A percentile compares a stretch with the other conserved stretches of the same genome.
Evolutionary conservation across 1,140 invertebrate species (phyloP).

Genomic region (Myzus persicae): DNA sequence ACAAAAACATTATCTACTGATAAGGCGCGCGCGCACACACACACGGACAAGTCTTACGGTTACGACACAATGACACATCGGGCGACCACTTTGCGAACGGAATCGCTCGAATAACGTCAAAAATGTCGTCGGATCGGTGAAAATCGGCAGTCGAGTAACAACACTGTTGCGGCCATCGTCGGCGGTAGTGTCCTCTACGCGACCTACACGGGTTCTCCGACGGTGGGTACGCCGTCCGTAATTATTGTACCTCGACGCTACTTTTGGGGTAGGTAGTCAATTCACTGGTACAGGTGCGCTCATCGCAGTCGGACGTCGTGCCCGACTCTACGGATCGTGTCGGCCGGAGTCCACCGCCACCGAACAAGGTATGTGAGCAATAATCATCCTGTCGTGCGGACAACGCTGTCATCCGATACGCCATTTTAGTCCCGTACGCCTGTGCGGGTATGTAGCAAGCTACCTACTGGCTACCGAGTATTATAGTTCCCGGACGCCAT

Average conservation of each 20-base stretch:
- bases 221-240: too few relatives aligned
- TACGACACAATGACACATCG: neutral
- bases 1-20: neutral
- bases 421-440: neutral
- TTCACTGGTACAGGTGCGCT: neutral
- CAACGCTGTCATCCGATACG: neutral
- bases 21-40: neutral
- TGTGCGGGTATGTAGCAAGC: neutral
- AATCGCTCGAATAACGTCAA: neutral
- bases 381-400: neutral
- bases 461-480: too few relatives aligned
- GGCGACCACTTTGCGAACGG: neutral
- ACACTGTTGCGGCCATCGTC: too few relatives aligned
- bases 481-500: neutral
- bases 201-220: neutral
- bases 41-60: neutral
- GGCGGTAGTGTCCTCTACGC: neutral
- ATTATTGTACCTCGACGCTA: neutral
- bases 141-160: neutral
- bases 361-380: neutral
- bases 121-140: neutral
- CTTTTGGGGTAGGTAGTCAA: neutral
- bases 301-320: neutral
- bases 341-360: neutral
- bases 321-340: too few relatives aligned